Base-by-base conservation (phyloP, 2,797 vertebrate species). In the Tokudaia muenninki region DNA sequence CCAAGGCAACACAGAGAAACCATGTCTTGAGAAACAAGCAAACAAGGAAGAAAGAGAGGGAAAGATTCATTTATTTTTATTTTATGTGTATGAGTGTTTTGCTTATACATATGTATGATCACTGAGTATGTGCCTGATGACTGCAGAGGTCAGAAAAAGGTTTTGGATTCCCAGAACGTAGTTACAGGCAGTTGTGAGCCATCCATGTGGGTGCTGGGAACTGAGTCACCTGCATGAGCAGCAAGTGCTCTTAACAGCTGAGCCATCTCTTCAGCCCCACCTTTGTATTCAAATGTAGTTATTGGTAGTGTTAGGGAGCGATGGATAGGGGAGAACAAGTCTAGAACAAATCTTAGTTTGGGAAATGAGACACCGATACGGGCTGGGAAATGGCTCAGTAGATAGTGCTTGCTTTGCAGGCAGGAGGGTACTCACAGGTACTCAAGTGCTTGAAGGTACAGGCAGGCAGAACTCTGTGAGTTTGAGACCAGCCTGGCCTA, bases 241-340 rank as follows among this genome's bases (percentile, higher is more conserved):
- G 57, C 57, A 29, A 29, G 37, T 61, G 57, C 81, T 83, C 37
- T 44, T 29, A 82, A 37, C n/a, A 44, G 14, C 57, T 10, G n/a
- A 59, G 55, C 24, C 55, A 86, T 67, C 44, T 50, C 61, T 67
- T 29, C 44, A 86, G 61, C 44, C 11, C 44, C 10, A 37, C 65
- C 47, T 55, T 70, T 79, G 95, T 94, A 16, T 83, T 77, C 80
- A 22, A 65, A 74, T 41, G 50, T 22, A 93, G 70, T 87, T 92
- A 75, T 26, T 90, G 41, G 19, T 78, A 55, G 34, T 86, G 29
- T 74, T 83, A 65, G 55, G 67, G n/a, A 75, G 55, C 13, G 21
- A 70, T 50, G 70, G n/a, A 6, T 24, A 65, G 41, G 77, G 1
- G 1, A 47, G 41, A 74, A 50, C 2, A 82, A 55, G n/a, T 79